Base-by-base conservation (phyloP, 2,113 vertebrate genomes). In the Mesitornis unicolor region DNA sequence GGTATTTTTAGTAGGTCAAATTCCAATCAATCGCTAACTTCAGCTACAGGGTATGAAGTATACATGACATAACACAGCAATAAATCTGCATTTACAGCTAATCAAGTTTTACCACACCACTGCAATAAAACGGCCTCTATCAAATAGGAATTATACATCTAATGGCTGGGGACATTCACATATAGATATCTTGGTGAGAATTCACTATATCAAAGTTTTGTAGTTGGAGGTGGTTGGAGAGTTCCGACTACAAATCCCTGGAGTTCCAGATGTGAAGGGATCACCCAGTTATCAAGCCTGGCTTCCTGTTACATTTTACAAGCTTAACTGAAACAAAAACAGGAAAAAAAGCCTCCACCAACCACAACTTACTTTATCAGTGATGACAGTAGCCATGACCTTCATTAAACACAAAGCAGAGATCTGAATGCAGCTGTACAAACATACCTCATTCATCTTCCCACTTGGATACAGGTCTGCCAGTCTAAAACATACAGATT, bases 361-460 rank as follows among this genome's bases (percentile, higher is more conserved):
- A 42, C 22, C 40, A 71, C 43, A 71, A 16, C 7, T 35, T 74
- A 29, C 22, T 82, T 85, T 47, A 85, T 40, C 36, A 48, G 12
- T 25, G 48, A 57, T 48, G 65, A 80, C 79, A 84, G 42, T 1
- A 92, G 51, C 38, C 36, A 22, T 12, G 38, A 69, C 54, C 36
- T 76, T 92, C 61, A 73, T 54, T 38, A 35, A 90, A 61, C 25
- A 85, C 40, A 82, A 67, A 78, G 33, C 45, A 74, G 60, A 60
- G 28, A 69, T 59, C 4, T 74, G 40, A 69, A 77, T 61, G 28
- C 26, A 93, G 50, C 33, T 77, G 9, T 15, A 61, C 50, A 88
- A 78, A 68, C 1, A 1, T 16, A 80, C 64, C 11, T 59, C 31
- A 13, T 0, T 20, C 1, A 0, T 47, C 80, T 84, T 56, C 40